Percentiles rank a stretch among this genome's conserved stretches.
phyloP scores from a whole-genome alignment of 2,113 vertebrate species.

The Oplegnathus fasciatus region DNA sequence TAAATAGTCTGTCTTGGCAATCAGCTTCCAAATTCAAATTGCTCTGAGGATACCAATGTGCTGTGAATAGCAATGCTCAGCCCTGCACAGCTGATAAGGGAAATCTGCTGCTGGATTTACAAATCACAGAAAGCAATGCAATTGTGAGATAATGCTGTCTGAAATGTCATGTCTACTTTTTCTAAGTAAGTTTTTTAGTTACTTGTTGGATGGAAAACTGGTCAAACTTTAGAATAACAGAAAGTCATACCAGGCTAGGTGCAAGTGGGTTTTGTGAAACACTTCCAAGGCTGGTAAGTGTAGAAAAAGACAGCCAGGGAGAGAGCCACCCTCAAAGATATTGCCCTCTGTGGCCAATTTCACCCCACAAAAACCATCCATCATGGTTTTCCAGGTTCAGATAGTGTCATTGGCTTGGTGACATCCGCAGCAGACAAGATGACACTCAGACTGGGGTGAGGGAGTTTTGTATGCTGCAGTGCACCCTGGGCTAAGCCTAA shows the following conservation, averaged over 20 bases:
- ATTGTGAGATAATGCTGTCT: neutral
- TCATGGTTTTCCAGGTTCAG: conserved; percentile 24
- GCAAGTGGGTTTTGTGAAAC: conserved; percentile 11
- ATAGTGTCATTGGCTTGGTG: conserved; percentile 35
- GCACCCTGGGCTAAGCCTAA: conserved; percentile 47
- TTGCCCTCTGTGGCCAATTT: conserved; percentile 17
- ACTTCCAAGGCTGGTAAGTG: neutral
- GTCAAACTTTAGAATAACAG: conserved; percentile 20
- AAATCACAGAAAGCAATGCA: neutral
- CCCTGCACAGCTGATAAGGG: neutral
- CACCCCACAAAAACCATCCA: conserved; percentile 21
- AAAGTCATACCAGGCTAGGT: neutral
- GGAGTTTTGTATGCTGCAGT: conserved; percentile 13
- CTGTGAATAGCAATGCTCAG: conserved; percentile 3
- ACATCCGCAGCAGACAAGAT: conserved; percentile 21
- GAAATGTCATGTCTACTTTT: conserved; percentile 20
- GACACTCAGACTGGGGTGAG: conserved; percentile 26
- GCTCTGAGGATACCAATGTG: neutral
- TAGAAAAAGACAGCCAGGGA: neutral
- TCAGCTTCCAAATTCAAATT: conserved; percentile 3
- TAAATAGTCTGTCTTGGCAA: neutral
- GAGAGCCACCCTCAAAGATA: conserved; percentile 1
- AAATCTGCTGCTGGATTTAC: conserved; percentile 24
- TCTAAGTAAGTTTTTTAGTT: neutral
- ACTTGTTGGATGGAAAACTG: conserved; percentile 8